Evolutionary conservation across 2,888 invertebrate species (phyloP).

Genomic region (Timema podura): DNA sequence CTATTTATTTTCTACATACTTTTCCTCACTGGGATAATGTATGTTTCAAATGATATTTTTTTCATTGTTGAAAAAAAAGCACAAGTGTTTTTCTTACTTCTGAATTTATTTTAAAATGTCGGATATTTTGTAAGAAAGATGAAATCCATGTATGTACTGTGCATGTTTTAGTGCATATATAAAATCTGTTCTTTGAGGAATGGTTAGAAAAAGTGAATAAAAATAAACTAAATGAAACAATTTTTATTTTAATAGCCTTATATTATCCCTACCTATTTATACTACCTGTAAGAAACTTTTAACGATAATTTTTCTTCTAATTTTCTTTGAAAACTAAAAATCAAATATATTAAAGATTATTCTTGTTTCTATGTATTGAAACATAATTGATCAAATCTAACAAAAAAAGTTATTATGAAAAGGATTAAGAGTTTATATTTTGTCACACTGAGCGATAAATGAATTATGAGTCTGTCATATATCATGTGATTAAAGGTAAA

Average conservation of each 20-base stretch:
- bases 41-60: conserved; percentile 7
- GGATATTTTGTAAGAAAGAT: conserved; percentile 12
- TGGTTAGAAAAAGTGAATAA: conserved; percentile 19
- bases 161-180: conserved; percentile 47
- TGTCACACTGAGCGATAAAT: too few relatives aligned
- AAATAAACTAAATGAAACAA: conserved; percentile 5
- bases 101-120: conserved; percentile 12
- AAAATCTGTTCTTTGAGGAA: conserved; percentile 24
- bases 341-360: too few relatives aligned
- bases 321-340: too few relatives aligned
- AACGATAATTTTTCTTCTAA: too few relatives aligned
- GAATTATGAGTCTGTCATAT: too few relatives aligned
- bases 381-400: too few relatives aligned
- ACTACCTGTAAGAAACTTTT: too few relatives aligned
- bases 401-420: too few relatives aligned
- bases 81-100: conserved; percentile 9
- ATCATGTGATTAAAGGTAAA: too few relatives aligned
- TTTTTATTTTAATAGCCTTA: background rate
- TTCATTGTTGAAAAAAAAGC: conserved; percentile 15
- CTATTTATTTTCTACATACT: conserved; percentile 11
- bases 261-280: too few relatives aligned
- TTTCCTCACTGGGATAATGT: conserved; percentile 4
- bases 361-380: too few relatives aligned
- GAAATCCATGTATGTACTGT: conserved; percentile 36
- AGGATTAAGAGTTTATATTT: too few relatives aligned